Evolutionary conservation across 2,797 vertebrate species (phyloP), one percentile per base, ranked within the genome.

Genomic region (Serranus cabrilla): DNA sequence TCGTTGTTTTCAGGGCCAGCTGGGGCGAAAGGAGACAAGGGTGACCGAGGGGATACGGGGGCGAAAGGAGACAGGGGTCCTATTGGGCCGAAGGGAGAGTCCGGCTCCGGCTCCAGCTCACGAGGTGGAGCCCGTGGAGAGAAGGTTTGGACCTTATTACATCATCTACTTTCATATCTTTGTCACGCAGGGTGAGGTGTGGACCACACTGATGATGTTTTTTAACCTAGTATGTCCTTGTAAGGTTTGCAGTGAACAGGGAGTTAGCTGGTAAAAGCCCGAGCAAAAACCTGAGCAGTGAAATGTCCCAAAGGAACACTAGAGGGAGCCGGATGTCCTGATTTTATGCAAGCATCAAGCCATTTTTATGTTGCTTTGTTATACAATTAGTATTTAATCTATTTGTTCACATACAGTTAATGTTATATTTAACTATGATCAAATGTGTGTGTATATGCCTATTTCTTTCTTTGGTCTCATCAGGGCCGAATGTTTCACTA

Each of bases 61-160:
- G 58, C 75, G 46, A 94, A 92, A 89, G 95, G 95, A 78, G 95
- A 95, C 4, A 52, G 81, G 52, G 95, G 94, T 60, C 90, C 91
- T 3, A 67, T 50, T 1, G 96, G 97, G 40, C 84, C 94, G 0
- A 97, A 97, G 90, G 97, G 96, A 56, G 96, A 97, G 2, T 3
- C 76, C 0, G 92, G 94, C 14, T 71, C 82, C 5, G 1, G 20
- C 50, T 76, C 69, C 66, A 52, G 75, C 80, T 90, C 89, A 34
- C 62, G 4, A 17, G 91, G 82, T 50, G 91, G 68, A 25, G 45
- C 39, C 13, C 89, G 54, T 21, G 90, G 87, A 89, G 87, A 88
- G 0, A 94, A 94, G 92, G 92, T 93, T 39, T 14, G 75, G 34
- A 75, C 25, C 8, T 58, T 62, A 55, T 25, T 39, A 8, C 27